These are phyloP conservation scores for Apistogramma diplotaenia DNA, from an alignment of 2,113 vertebrate genomes.

Conservation along the genomic window DNA sequence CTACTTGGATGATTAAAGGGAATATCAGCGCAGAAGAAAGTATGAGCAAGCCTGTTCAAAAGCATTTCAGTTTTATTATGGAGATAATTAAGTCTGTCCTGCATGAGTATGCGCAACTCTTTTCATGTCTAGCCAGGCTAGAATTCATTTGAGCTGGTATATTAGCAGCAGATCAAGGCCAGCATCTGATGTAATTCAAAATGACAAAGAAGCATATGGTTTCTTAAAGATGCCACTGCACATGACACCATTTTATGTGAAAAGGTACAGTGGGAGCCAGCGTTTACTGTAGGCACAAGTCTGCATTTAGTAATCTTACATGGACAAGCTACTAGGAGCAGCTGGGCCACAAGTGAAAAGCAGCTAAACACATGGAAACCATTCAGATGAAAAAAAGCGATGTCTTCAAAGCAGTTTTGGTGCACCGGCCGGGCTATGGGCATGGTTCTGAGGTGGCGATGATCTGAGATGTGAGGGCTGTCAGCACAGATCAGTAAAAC, in stretches of 20 bases:
- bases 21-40: neutral
- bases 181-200: slow-evolving; percentile 20
- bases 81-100: slow-evolving; percentile 40
- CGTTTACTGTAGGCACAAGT: slow-evolving; percentile 18
- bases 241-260: slow-evolving; percentile 15
- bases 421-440: neutral
- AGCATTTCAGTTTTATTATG: slow-evolving; percentile 22
- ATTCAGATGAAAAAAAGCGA: slow-evolving; percentile 35
- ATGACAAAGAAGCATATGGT: slow-evolving; percentile 10
- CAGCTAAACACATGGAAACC: slow-evolving; percentile 23
- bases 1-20: neutral
- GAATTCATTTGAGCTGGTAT: slow-evolving; percentile 37
- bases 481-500: neutral
- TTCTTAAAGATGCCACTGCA: neutral
- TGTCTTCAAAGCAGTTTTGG: slow-evolving; percentile 19
- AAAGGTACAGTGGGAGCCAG: neutral
- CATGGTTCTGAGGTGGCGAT: neutral
- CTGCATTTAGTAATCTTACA: slow-evolving; percentile 13
- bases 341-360: slow-evolving; percentile 6
- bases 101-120: slow-evolving; percentile 7
- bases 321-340: slow-evolving; percentile 15
- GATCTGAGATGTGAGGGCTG: neutral
- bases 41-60: slow-evolving; percentile 1
- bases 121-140: slow-evolving; percentile 51
- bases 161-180: slow-evolving; percentile 19